A percentile compares a stretch with the other conserved stretches of the same genome.
These are phyloP conservation scores for Tetraneura akinire DNA, from an alignment of 1,140 invertebrate species.

Conservation along the genomic window DNA sequence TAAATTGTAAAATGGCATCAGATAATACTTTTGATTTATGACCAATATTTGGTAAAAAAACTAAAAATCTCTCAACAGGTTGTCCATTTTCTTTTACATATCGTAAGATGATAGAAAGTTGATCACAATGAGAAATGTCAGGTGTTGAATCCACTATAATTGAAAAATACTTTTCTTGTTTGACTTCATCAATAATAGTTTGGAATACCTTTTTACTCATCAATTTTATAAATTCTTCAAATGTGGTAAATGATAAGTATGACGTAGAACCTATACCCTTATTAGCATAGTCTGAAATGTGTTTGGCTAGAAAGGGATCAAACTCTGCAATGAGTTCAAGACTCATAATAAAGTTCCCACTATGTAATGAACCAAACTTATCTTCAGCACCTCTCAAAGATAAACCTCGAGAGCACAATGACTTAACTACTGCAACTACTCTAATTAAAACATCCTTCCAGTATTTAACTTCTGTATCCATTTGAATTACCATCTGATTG, in stretches of 20 bases:
- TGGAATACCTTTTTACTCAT: conserved; percentile 53
- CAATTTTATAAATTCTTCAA: conserved; percentile 57
- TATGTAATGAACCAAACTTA: no score
- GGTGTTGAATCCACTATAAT: conserved; percentile 45
- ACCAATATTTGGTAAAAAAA: no score
- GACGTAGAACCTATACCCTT: conserved; percentile 55
- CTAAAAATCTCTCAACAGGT: no score
- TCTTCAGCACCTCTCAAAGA: no score
- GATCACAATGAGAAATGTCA: conserved; percentile 39
- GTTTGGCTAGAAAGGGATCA: no score
- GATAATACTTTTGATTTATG: no score
- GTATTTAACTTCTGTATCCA: background rate
- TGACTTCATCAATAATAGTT: conserved; percentile 56
- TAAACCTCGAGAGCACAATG: no score
- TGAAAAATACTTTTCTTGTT: conserved; percentile 58
- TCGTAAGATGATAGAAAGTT: background rate
- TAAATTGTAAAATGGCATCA: no score
- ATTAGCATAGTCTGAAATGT: conserved; percentile 53
- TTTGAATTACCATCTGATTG: conserved; percentile 43
- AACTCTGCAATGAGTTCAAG: no score
- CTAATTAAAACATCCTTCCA: no score
- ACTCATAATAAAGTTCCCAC: no score
- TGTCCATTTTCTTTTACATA: conserved; percentile 1
- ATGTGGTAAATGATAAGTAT: conserved; percentile 57
- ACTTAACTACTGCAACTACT: no score